Evolutionary conservation across 2,888 invertebrate genomes (phyloP).

Genomic region (Drosophila paramelanica): DNA sequence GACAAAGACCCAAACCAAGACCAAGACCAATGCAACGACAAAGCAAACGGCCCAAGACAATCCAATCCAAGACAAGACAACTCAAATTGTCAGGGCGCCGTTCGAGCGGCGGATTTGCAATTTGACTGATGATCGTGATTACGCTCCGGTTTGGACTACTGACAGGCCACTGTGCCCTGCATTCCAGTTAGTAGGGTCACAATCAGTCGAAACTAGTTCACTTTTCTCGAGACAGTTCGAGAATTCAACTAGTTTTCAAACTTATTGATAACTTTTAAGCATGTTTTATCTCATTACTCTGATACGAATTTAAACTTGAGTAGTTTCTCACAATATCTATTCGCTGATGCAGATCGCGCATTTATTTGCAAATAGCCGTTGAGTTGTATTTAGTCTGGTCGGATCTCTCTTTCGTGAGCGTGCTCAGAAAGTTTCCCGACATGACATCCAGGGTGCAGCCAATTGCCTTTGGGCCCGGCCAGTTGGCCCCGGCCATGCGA

Average conservation of each 20-base stretch:
- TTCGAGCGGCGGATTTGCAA: constrained; percentile 67
- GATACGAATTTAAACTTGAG: neutral
- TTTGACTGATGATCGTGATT: constrained; percentile 85
- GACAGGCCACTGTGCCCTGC: constrained; percentile 7
- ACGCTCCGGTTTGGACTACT: constrained; percentile 45
- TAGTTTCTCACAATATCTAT: no score
- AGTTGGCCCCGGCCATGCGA: constrained; percentile 39
- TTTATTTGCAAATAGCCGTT: no score
- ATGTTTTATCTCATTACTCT: no score
- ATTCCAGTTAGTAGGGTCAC: neutral
- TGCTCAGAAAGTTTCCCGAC: constrained; percentile 16
- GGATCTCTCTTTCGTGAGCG: constrained; percentile 12
- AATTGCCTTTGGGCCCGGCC: constrained; percentile 11
- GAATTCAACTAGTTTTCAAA: neutral
- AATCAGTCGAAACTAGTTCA: neutral
- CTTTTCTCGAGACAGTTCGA: neutral
- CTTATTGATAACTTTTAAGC: no score
- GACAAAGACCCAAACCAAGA: constrained; percentile 2
- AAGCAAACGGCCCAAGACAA: constrained; percentile 35
- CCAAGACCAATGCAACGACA: constrained; percentile 20
- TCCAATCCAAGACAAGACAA: constrained; percentile 50
- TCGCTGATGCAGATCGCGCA: no score
- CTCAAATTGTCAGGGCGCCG: constrained; percentile 77
- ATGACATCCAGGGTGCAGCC: constrained; percentile 31
- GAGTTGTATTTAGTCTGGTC: neutral